phyloP scores from a whole-genome alignment of 2,113 vertebrate species.

The Ictidomys tridecemlineatus region DNA sequence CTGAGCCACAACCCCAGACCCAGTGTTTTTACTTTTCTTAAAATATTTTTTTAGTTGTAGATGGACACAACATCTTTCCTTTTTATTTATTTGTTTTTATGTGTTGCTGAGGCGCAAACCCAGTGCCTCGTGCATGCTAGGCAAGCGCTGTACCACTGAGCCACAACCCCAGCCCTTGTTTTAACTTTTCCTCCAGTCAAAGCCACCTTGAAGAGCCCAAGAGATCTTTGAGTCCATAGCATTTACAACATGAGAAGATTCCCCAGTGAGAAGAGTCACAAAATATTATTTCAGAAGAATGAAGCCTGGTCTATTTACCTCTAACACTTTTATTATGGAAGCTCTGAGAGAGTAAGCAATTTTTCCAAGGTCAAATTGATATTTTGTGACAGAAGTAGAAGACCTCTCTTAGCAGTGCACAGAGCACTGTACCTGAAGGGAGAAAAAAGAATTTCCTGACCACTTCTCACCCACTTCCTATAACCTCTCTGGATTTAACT shows the following conservation, averaged over 20 bases:
- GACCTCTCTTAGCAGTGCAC: neutral
- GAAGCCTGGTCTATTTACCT: neutral
- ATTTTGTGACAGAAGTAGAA: neutral
- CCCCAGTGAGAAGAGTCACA: neutral
- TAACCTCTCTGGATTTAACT: neutral
- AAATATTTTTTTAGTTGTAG: too few relatives aligned
- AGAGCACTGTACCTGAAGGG: neutral
- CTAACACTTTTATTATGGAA: neutral
- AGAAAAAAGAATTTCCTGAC: neutral
- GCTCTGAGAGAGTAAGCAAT: neutral
- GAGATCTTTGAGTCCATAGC: neutral
- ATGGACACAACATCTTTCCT: too few relatives aligned
- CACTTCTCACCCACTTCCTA: neutral
- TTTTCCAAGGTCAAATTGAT: neutral
- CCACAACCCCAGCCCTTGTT: neutral
- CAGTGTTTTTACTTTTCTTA: neutral
- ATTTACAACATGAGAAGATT: conserved; percentile 2
- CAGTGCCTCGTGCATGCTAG: too few relatives aligned
- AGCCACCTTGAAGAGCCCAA: neutral
- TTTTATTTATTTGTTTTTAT: too few relatives aligned
- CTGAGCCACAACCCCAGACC: neutral
- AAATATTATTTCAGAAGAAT: conserved; percentile 45
- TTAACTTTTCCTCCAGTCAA: conserved; percentile 16
- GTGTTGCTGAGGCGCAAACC: too few relatives aligned
- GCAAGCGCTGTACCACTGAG: too few relatives aligned